phyloP scores from a whole-genome alignment of 2,888 invertebrate species.

The Incurvaria masculella region DNA sequence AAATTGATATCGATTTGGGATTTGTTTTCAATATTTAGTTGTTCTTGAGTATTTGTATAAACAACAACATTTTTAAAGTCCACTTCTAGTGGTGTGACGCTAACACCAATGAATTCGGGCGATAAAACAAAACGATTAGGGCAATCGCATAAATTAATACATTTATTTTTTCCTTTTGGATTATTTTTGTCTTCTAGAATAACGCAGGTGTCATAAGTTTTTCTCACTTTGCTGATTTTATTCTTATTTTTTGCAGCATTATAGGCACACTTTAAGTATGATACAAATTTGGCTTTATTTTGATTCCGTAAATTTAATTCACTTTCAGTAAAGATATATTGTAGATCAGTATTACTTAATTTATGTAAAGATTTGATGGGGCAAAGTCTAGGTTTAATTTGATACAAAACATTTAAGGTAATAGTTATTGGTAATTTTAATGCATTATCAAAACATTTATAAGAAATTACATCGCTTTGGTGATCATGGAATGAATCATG shows the following conservation, averaged over 20 bases:
- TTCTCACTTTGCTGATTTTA: slow-evolving; percentile 23
- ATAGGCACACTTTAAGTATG: slow-evolving; percentile 27
- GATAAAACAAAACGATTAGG: slow-evolving; percentile 29
- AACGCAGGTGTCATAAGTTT: too few species aligned
- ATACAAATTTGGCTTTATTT: slow-evolving; percentile 21
- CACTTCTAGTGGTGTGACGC: slow-evolving; percentile 28
- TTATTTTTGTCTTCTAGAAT: slow-evolving; percentile 21
- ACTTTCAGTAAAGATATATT: slow-evolving; percentile 30
- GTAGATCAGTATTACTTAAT: slow-evolving; percentile 26
- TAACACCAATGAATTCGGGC: too few species aligned
- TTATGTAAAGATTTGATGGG: slow-evolving; percentile 35
- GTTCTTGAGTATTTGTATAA: slow-evolving; percentile 28
- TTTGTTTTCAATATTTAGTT: slow-evolving; percentile 32
- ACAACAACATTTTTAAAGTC: slow-evolving; percentile 38
- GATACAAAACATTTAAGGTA: slow-evolving; percentile 22
- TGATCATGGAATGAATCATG: slow-evolving; percentile 19
- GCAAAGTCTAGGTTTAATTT: slow-evolving; percentile 23
- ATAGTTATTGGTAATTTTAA: neutral
- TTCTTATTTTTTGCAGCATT: slow-evolving; percentile 19
- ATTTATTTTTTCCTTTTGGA: slow-evolving; percentile 23
- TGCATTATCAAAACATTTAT: slow-evolving; percentile 20
- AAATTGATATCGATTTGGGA: slow-evolving; percentile 31
- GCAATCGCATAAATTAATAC: slow-evolving; percentile 26
- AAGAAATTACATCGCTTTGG: slow-evolving; percentile 13
- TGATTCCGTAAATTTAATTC: slow-evolving; percentile 21